phyloP scores from a whole-genome alignment of 2,888 invertebrate species.

The Drosophila kokeensis region DNA sequence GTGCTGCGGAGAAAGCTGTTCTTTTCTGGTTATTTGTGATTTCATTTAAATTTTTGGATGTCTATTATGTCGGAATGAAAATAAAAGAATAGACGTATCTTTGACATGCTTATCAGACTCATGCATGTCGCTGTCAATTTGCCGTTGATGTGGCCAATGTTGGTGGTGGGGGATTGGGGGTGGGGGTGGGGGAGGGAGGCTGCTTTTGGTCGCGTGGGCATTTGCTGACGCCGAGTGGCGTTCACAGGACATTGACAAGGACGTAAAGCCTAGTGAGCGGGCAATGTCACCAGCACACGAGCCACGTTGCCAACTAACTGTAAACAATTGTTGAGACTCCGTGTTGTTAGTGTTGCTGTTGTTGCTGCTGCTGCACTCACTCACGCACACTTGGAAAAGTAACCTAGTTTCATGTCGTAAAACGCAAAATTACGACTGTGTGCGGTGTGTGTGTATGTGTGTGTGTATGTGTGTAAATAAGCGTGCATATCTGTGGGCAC shows the following conservation, averaged over 20 bases:
- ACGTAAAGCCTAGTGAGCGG: constrained; percentile 74
- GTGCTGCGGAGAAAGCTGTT: too few relatives aligned
- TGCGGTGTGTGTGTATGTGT: constrained; percentile 6
- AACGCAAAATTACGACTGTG: constrained; percentile 71
- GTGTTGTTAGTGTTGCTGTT: not conserved
- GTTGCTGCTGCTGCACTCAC: constrained; percentile 42
- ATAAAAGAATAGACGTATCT: constrained; percentile 25
- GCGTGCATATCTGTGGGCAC: constrained; percentile 53
- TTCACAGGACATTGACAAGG: constrained; percentile 60
- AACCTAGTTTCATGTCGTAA: constrained; percentile 81
- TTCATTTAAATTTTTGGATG: constrained; percentile 32
- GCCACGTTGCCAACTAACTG: constrained; percentile 44
- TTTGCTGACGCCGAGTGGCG: constrained; percentile 63
- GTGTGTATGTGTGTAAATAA: constrained; percentile 41
- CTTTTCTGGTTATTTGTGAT: constrained; percentile 11
- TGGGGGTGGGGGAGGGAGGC: constrained; percentile 9
- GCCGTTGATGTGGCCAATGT: constrained; percentile 24
- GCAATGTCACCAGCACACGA: constrained; percentile 78
- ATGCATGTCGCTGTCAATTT: constrained; percentile 58
- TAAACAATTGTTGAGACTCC: constrained; percentile 52
- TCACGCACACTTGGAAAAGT: constrained; percentile 75
- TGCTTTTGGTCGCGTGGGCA: constrained; percentile 64
- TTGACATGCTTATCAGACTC: constrained; percentile 26
- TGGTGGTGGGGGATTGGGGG: not conserved
- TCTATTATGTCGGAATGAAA: constrained; percentile 22